Percentiles rank a stretch among this genome's conserved stretches.
Conservation (phyloP, 2,113 vertebrate species). For the Tragelaphus strepsiceros region DNA sequence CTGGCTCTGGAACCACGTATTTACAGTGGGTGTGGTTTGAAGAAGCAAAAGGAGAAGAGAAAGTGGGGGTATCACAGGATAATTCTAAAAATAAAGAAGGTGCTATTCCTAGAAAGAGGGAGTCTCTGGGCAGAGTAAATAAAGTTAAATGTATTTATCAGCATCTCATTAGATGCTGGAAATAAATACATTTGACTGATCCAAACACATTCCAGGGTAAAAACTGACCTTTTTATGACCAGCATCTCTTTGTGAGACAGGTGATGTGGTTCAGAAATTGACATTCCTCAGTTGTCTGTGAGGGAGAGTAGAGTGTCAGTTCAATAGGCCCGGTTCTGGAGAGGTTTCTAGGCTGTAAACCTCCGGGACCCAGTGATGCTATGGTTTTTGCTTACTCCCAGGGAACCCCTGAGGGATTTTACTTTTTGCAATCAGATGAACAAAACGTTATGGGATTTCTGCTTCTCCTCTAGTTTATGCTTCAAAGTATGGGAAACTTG, state of each 20-base stretch:
- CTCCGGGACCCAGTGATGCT: not conserved
- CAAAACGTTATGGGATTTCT: not conserved
- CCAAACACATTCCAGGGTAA: not conserved
- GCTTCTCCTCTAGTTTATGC: not conserved
- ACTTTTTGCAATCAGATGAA: not conserved
- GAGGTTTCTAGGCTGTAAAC: not conserved
- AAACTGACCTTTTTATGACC: not conserved
- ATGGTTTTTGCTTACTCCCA: not conserved
- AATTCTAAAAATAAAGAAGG: not conserved
- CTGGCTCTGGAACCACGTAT: not conserved
- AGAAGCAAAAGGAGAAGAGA: not conserved
- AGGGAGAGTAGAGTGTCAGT: accelerated
- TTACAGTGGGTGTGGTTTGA: not conserved
- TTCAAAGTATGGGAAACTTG: not conserved
- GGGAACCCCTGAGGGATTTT: not conserved
- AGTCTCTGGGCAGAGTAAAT: not conserved
- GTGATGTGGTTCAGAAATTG: not conserved
- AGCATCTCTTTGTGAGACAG: not conserved
- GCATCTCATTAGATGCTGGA: not conserved
- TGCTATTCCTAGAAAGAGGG: not conserved
- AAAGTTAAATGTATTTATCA: not conserved
- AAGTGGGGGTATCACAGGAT: not conserved
- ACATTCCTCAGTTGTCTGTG: not conserved
- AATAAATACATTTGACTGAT: not conserved
- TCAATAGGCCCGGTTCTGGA: not conserved